A percentile compares a stretch with the other conserved stretches of the same genome.
phyloP scores from a whole-genome alignment of 2,888 invertebrate species.

The Meiosimyza platycephala region DNA sequence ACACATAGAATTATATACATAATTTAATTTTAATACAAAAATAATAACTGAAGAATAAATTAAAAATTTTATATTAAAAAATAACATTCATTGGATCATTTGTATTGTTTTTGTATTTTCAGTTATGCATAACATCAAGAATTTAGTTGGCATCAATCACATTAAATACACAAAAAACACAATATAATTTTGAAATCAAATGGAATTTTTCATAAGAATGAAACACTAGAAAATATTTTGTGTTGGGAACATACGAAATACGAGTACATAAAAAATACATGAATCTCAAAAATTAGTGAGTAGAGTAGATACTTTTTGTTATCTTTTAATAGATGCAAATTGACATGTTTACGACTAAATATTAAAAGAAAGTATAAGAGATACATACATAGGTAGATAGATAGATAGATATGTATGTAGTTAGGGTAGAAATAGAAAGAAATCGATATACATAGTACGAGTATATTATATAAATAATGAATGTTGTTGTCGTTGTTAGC shows the following conservation, averaged over 20 bases:
- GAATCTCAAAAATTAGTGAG: constrained; percentile 12
- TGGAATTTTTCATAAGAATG: constrained; percentile 3
- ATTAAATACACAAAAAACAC: constrained; percentile 39
- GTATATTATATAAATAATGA: constrained; percentile 22
- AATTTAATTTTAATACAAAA: constrained; percentile 27
- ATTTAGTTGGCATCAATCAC: constrained; percentile 34
- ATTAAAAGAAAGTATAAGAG: too few relatives aligned
- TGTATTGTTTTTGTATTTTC: constrained; percentile 41
- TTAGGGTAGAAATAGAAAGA: constrained; percentile 8
- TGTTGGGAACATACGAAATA: constrained; percentile 3
- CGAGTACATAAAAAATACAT: constrained; percentile 22
- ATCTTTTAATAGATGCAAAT: constrained; percentile 6
- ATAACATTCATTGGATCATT: constrained; percentile 25
- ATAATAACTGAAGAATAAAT: constrained; percentile 17
- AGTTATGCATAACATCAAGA: constrained; percentile 29
- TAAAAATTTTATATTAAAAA: not conserved
- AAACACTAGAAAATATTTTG: not conserved
- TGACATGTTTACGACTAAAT: constrained; percentile 2
- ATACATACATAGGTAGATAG: too few relatives aligned
- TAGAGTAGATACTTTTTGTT: not conserved
- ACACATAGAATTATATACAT: not conserved
- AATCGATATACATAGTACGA: not conserved
- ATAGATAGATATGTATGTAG: not conserved
- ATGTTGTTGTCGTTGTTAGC: constrained; percentile 25
- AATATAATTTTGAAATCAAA: constrained; percentile 30